Base-by-base conservation (phyloP, 1,140 invertebrate genomes). In the Mercenaria mercenaria region DNA sequence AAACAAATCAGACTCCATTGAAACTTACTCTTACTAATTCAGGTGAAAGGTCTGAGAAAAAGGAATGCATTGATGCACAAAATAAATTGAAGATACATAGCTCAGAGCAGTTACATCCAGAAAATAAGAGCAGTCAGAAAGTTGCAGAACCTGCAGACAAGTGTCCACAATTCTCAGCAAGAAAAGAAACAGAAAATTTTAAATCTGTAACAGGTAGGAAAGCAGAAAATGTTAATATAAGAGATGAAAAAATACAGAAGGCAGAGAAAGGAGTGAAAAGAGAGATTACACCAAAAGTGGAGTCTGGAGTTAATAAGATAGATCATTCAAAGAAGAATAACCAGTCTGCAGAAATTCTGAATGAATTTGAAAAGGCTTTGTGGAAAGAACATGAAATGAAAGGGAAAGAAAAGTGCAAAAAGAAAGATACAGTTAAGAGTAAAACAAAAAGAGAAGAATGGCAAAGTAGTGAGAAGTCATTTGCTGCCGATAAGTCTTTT, bases 291-390 rank as follows among this genome's bases (percentile, higher is more conserved):
- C 43, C 18, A 23, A 39, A 26, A 1, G 23, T 15, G 8, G 67
- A 39, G 39, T 1, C 34, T 72, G 20, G 32, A 37, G 3, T 32
- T 6, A 39, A 15, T 18, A 72, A 72, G 23, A n/a, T 37, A 39
- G 23, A 64, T 64, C 10, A n/a, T 26, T 20, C 6, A 64, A 26
- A 29, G 15, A 64, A 20, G 0, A 64, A 64, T 6, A 8, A 3
- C 6, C n/a, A 37, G 10, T 72, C 15, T 72, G 1, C 8, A 72
- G 67, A 72, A 39, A 20, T 18, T 3, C 34, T 39, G 1, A 72
- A 37, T 72, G 67, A 72, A 39, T 72, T 72, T 72, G 67, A 72
- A 72, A 72, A 72, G 23, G 67, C 67, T 72, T 34, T 72, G 10
- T 39, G 11, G 29, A 72, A 20, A 39, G 67, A 20, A 20, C n/a